A percentile compares a stretch with the other conserved stretches of the same genome.
These are phyloP conservation scores for Cheirogaleus major DNA, from an alignment of 2,797 vertebrate genomes.

Conservation along the genomic window DNA sequence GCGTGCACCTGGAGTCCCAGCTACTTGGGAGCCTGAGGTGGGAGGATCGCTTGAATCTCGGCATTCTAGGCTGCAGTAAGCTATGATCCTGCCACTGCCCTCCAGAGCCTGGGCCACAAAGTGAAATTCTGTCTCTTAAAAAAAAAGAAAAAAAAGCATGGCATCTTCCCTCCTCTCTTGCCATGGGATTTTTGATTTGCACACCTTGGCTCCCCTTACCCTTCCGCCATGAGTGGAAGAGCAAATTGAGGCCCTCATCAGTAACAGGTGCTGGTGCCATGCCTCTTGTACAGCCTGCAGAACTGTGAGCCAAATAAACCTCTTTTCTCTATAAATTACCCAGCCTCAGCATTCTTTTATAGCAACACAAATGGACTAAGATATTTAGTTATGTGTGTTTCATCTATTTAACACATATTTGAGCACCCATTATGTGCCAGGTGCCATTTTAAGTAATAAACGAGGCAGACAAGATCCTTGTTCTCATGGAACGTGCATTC, in stretches of 20 bases:
- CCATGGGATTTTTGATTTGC: too few species aligned
- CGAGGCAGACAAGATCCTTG: neutral
- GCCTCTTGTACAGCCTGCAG: neutral
- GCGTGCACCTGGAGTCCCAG: too few species aligned
- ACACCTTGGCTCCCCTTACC: too few species aligned
- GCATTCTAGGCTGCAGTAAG: too few species aligned
- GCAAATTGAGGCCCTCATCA: neutral
- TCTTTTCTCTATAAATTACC: neutral
- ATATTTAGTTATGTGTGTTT: neutral
- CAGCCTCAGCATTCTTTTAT: neutral
- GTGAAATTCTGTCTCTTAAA: neutral
- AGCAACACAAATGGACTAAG: neutral
- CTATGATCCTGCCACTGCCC: too few species aligned
- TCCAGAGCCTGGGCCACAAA: too few species aligned
- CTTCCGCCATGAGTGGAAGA: neutral
- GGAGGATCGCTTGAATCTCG: too few species aligned
- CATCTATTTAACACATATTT: neutral
- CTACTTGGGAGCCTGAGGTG: too few species aligned
- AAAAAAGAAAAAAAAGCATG: too few species aligned
- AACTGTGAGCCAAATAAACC: neutral
- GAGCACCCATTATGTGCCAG: too few species aligned
- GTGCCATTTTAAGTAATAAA: neutral
- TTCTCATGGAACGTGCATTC: neutral
- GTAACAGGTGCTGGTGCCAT: neutral
- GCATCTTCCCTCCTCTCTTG: too few species aligned